Evolutionary conservation across 2,888 invertebrate genomes (phyloP).

Genomic region (Lepeophtheirus nordmannii): DNA sequence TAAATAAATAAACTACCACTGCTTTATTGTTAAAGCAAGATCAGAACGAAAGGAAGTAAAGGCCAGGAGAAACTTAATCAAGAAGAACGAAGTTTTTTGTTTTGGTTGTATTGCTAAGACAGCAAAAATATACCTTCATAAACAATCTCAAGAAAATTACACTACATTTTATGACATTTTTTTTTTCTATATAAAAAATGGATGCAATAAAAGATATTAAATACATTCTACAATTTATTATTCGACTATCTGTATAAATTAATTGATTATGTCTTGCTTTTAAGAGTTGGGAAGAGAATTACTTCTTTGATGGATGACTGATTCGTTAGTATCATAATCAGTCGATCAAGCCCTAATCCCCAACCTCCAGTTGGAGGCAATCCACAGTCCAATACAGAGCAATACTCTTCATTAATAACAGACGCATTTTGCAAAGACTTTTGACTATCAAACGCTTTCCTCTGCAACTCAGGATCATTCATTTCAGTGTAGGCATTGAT

Average conservation of each 20-base stretch:
- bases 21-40: not conserved
- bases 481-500: conserved; percentile 24
- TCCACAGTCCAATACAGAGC: conserved; percentile 15
- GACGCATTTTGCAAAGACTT: not conserved
- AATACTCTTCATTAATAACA: conserved; percentile 7
- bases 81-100: too few species aligned
- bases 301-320: conserved; percentile 17
- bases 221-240: too few species aligned
- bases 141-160: not conserved
- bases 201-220: too few species aligned
- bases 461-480: conserved; percentile 23
- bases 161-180: not conserved
- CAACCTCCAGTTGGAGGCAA: conserved; percentile 24
- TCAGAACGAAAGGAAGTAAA: not conserved
- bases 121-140: too few species aligned
- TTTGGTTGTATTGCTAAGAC: too few species aligned
- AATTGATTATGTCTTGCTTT: not conserved
- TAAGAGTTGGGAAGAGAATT: conserved; percentile 19
- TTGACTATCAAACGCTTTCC: not conserved
- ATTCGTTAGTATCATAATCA: conserved; percentile 19
- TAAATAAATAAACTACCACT: not conserved
- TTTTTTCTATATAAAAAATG: too few species aligned
- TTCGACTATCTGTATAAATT: too few species aligned
- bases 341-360: conserved; percentile 21
- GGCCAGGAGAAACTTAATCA: too few species aligned